Percentiles rank a stretch among this genome's conserved stretches.
Evolutionary conservation across 2,888 invertebrate species (phyloP).

Genomic region (Eulithis prunata): DNA sequence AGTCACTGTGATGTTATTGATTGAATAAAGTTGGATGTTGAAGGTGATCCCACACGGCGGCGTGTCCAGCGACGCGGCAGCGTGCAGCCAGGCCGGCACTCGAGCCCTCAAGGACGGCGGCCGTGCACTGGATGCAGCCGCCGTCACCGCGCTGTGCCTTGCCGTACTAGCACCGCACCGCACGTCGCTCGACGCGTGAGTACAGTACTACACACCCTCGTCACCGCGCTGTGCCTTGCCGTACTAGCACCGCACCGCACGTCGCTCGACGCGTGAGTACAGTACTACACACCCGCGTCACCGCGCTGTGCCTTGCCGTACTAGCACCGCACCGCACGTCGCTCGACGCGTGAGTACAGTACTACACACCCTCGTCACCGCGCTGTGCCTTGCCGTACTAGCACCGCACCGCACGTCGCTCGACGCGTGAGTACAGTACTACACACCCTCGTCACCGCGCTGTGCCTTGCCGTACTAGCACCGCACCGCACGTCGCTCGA

Average conservation of each 20-base stretch:
- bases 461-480: slow-evolving; percentile 89
- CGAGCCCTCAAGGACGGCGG: slow-evolving; percentile 88
- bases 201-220: slow-evolving; percentile 82
- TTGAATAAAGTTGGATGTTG: background rate
- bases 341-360: slow-evolving; percentile 88
- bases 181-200: slow-evolving; percentile 91
- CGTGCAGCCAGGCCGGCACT: slow-evolving; percentile 89
- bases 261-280: too few species aligned
- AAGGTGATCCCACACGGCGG: slow-evolving; percentile 90
- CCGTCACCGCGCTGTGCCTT: slow-evolving; percentile 89
- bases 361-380: slow-evolving; percentile 81
- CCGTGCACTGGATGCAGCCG: slow-evolving; percentile 91
- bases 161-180: slow-evolving; percentile 89
- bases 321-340: slow-evolving; percentile 89
- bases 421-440: slow-evolving; percentile 86
- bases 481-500: slow-evolving; percentile 91
- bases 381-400: background rate
- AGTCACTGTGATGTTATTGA: too few species aligned
- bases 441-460: slow-evolving; percentile 76
- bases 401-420: too few species aligned
- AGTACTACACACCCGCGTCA: slow-evolving; percentile 61
- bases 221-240: slow-evolving; percentile 82
- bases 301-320: slow-evolving; percentile 90
- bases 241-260: too few species aligned
- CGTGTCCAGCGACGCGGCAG: slow-evolving; percentile 88